Percentiles rank a stretch among this genome's conserved stretches.
These are phyloP conservation scores for Drosophila buzzatii DNA, from an alignment of 2,888 invertebrate species.

Conservation along the genomic window DNA sequence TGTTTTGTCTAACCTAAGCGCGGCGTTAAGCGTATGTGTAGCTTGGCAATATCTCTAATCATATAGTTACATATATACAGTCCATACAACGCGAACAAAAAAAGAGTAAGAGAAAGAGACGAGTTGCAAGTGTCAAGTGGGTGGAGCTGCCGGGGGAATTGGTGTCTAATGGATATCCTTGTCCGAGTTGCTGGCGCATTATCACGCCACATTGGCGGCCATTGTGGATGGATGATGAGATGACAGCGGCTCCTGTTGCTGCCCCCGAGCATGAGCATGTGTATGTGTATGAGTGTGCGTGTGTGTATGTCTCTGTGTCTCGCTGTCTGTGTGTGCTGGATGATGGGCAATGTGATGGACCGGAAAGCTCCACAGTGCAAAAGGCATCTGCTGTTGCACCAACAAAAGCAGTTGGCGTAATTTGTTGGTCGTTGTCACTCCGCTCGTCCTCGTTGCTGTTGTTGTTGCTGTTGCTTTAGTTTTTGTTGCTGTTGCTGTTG, in stretches of 20 bases:
- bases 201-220: conserved; percentile 73
- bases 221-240: conserved; percentile 57
- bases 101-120: not conserved
- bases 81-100: conserved; percentile 8
- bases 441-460: conserved; percentile 22
- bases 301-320: not conserved
- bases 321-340: conserved; percentile 7
- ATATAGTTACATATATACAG: conserved; percentile 61
- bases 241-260: conserved; percentile 18
- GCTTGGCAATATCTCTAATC: conserved; percentile 62
- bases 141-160: not conserved
- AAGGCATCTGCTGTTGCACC: conserved; percentile 78
- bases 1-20: conserved; percentile 36
- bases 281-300: not conserved
- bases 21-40: conserved; percentile 62
- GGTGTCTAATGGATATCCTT: conserved; percentile 24
- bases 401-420: conserved; percentile 78
- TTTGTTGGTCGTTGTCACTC: conserved; percentile 76
- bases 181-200: conserved; percentile 58
- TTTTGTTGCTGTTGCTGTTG: not conserved
- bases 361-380: conserved; percentile 79
- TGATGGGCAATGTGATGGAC: conserved; percentile 75
- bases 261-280: not conserved
- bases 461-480: conserved; percentile 5
- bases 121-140: not conserved